Conservation (phyloP, 2,113 vertebrate species). For the Hipposideros armiger region DNA sequence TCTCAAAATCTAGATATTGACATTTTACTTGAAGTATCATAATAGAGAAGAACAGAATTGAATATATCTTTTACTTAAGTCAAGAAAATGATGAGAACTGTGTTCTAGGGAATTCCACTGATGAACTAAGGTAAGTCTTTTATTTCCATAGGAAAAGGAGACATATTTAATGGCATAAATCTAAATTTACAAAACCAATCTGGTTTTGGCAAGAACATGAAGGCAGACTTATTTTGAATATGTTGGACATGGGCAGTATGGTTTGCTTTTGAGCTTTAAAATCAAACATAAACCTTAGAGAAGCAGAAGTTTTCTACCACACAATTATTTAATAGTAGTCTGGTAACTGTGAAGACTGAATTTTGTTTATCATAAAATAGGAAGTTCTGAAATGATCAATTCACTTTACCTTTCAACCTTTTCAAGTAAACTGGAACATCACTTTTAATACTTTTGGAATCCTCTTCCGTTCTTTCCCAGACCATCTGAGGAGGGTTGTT, state of each 20-base stretch:
- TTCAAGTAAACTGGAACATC: conserved; percentile 97
- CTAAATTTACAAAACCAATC: conserved; percentile 69
- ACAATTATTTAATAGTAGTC: background rate
- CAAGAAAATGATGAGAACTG: conserved; percentile 58
- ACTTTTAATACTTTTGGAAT: conserved; percentile 99
- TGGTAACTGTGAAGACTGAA: conserved; percentile 42
- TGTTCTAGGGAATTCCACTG: conserved; percentile 52
- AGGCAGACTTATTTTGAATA: conserved; percentile 35
- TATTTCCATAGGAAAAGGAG: conserved; percentile 51
- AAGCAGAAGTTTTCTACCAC: conserved; percentile 45
- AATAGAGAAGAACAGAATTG: background rate
- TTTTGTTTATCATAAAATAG: conserved; percentile 63
- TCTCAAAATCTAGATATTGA: background rate
- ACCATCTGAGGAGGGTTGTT: conserved; percentile 96
- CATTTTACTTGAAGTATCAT: conserved; percentile 40
- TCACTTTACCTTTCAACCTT: conserved; percentile 95
- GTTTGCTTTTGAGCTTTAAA: conserved; percentile 51
- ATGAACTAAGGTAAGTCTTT: background rate
- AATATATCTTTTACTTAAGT: conserved; percentile 27
- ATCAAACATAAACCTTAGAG: conserved; percentile 61
- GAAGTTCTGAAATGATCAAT: conserved; percentile 78
- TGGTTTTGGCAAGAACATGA: conserved; percentile 62
- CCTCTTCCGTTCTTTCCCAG: conserved; percentile 95
- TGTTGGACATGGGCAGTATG: conserved; percentile 5
- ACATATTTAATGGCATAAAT: conserved; percentile 41